Evolutionary conservation across 2,888 invertebrate species (phyloP).

Genomic region (Drosophila recens): DNA sequence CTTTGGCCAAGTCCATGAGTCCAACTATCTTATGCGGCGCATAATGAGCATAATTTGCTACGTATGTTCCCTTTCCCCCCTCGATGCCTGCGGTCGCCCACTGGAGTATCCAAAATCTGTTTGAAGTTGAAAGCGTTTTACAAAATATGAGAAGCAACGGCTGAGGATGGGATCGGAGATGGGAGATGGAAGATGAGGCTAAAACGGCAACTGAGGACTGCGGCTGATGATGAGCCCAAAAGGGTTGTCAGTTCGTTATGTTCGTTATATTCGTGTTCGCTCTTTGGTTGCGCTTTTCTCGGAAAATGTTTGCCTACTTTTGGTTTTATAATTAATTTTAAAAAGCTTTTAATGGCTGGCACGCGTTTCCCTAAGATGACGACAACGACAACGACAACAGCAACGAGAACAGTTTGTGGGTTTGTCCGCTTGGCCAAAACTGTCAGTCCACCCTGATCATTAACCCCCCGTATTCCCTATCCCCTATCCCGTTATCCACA

Average conservation of each 20-base stretch:
- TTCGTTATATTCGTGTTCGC: conserved; percentile 9
- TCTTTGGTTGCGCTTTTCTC: conserved; percentile 55
- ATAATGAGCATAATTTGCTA: conserved; percentile 78
- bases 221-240: conserved; percentile 38
- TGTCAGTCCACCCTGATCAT: conserved; percentile 2
- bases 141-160: conserved; percentile 24
- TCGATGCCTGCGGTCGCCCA: conserved; percentile 65
- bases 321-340: conserved; percentile 77
- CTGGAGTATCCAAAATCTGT: conserved; percentile 72
- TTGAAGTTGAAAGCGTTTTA: conserved; percentile 72
- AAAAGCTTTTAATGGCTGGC: conserved; percentile 79
- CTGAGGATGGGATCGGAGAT: conserved; percentile 4
- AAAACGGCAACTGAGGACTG: not conserved
- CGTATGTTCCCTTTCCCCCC: conserved; percentile 40
- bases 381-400: no score
- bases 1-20: conserved; percentile 6
- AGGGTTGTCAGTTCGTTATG: conserved; percentile 70
- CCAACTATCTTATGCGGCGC: conserved; percentile 70
- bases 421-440: conserved; percentile 12
- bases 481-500: not conserved
- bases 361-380: conserved; percentile 51
- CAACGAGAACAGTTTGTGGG: not conserved
- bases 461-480: not conserved
- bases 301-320: conserved; percentile 69
- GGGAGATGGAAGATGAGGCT: not conserved